These are phyloP conservation scores for Tokudaia tokunoshimensis DNA, from an alignment of 2,797 vertebrate species.

Conservation along the genomic window DNA sequence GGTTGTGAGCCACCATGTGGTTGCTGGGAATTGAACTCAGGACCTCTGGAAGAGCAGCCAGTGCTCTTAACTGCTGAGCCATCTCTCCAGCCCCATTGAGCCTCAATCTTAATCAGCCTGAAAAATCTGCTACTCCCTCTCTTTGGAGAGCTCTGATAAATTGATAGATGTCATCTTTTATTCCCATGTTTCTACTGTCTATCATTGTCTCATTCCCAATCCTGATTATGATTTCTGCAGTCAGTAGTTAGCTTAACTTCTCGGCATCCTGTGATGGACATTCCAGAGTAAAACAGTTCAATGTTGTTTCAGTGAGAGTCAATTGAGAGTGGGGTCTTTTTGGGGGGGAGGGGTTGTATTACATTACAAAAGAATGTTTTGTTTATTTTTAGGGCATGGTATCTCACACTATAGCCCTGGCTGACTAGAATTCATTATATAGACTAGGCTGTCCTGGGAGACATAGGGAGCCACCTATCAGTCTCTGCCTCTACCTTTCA, in stretches of 20 bases:
- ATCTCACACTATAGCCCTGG: background rate
- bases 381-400: background rate
- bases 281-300: constrained; percentile 18
- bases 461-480: no score
- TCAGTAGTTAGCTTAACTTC: background rate
- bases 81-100: background rate
- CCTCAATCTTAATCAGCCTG: constrained; percentile 17
- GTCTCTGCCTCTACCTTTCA: background rate
- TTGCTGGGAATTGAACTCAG: no score
- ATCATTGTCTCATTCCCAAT: constrained; percentile 19
- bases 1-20: no score
- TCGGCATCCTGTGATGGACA: background rate
- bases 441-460: background rate
- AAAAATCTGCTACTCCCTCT: constrained; percentile 15
- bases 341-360: background rate
- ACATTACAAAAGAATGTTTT: background rate
- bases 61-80: no score
- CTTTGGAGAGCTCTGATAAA: constrained; percentile 5
- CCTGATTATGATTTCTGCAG: constrained; percentile 4
- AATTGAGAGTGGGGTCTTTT: background rate
- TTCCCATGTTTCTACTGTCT: background rate
- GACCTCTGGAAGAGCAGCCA: no score
- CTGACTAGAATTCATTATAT: background rate
- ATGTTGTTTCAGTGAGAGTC: background rate
- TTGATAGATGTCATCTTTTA: constrained; percentile 49